phyloP scores from a whole-genome alignment of 2,888 invertebrate species.

The Tridacna gigas region DNA sequence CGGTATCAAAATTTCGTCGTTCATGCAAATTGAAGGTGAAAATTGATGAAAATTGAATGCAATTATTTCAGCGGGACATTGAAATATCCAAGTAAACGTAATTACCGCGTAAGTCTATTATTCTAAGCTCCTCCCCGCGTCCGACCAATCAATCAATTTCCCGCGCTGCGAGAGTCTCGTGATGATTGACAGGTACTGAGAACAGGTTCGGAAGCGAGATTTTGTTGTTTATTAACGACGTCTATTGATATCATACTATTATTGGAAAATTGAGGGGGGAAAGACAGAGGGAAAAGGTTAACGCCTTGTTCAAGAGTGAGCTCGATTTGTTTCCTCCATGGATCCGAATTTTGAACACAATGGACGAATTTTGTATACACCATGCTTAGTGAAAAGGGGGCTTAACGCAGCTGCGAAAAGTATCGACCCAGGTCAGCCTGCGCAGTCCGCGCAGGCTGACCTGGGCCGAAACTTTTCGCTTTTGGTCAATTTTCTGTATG shows the following conservation, averaged over 20 bases:
- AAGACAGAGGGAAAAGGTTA: background rate
- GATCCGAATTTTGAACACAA: no score
- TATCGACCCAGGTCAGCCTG: no score
- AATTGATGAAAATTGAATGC: slow-evolving; percentile 56
- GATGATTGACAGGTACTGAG: slow-evolving; percentile 53
- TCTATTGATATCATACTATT: slow-evolving; percentile 48
- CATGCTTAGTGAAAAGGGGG: no score
- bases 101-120: slow-evolving; percentile 51
- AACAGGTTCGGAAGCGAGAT: slow-evolving; percentile 34
- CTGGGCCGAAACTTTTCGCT: no score
- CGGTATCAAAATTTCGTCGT: slow-evolving; percentile 38
- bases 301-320: background rate
- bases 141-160: slow-evolving; percentile 59
- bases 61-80: slow-evolving; percentile 55
- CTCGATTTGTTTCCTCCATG: background rate
- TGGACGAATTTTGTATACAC: no score
- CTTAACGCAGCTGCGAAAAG: no score
- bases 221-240: slow-evolving; percentile 31
- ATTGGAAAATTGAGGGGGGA: slow-evolving; percentile 30
- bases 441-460: no score
- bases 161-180: slow-evolving; percentile 31
- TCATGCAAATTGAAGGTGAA: slow-evolving; percentile 50
- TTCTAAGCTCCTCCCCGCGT: slow-evolving; percentile 52
- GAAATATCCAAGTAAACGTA: slow-evolving; percentile 52
- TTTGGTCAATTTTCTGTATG: no score